These are phyloP conservation scores for Penaeus chinensis DNA, from an alignment of 1,140 invertebrate genomes.

Conservation along the genomic window DNA sequence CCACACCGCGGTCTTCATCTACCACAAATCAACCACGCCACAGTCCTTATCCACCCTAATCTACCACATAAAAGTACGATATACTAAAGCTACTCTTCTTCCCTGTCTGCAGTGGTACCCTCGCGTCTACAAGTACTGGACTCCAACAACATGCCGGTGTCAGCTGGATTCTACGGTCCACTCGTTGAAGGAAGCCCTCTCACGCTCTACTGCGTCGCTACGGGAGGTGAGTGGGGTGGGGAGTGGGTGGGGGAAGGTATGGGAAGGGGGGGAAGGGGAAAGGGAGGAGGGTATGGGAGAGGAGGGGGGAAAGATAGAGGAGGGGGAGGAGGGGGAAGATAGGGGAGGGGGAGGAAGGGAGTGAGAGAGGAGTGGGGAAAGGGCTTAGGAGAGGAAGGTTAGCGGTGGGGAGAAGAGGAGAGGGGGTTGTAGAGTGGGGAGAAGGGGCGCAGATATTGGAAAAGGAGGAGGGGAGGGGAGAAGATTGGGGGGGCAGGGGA, in stretches of 20 bases:
- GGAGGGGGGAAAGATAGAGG: background rate
- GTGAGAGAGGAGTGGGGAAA: too few species aligned
- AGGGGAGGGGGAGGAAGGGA: background rate
- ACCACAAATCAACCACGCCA: background rate
- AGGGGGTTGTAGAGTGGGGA: too few species aligned
- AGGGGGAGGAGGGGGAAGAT: background rate
- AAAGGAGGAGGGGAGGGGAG: too few species aligned
- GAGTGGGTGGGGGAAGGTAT: background rate
- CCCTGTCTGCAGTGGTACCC: slow-evolving; percentile 28
- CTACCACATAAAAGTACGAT: background rate
- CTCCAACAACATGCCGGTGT: slow-evolving; percentile 22
- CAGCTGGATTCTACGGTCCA: slow-evolving; percentile 33
- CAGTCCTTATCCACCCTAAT: background rate
- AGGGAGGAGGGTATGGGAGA: background rate
- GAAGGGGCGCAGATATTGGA: too few species aligned
- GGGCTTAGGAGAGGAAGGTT: too few species aligned
- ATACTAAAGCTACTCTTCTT: too few species aligned
- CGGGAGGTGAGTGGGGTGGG: slow-evolving; percentile 33
- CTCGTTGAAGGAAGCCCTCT: slow-evolving; percentile 25
- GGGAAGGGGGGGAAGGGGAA: background rate
- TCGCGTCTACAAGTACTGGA: slow-evolving; percentile 30
- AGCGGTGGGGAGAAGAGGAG: too few species aligned
- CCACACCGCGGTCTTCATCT: too few species aligned
- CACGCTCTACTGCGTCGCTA: slow-evolving; percentile 42
- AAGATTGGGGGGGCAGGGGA: too few species aligned